Percentiles rank a stretch among this genome's conserved stretches.
phyloP scores from a whole-genome alignment of 2,888 invertebrate genomes.

The Xestia xanthographa region DNA sequence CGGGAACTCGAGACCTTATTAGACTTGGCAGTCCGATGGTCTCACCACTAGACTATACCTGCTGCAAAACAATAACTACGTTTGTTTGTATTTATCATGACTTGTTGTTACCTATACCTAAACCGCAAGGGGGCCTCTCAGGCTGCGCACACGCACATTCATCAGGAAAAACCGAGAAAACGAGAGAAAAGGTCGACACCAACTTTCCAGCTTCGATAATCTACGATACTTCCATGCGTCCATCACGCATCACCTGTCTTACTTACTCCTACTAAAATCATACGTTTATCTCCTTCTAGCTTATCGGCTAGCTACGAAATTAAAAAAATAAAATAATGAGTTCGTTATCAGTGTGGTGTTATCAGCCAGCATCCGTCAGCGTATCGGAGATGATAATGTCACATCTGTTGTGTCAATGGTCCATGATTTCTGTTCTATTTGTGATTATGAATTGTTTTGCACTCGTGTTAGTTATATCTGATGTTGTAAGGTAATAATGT shows the following conservation, averaged over 20 bases:
- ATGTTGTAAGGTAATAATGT: conserved; percentile 38
- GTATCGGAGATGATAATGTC: conserved; percentile 79
- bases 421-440: conserved; percentile 75
- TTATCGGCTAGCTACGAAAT: conserved; percentile 81
- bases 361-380: conserved; percentile 84
- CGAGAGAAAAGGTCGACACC: conserved; percentile 60
- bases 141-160: not conserved
- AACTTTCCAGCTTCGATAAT: conserved; percentile 70
- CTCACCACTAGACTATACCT: no score
- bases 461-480: conserved; percentile 35
- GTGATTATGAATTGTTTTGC: conserved; percentile 64
- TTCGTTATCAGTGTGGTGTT: conserved; percentile 74
- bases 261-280: conserved; percentile 72
- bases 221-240: conserved; percentile 79
- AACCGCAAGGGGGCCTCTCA: conserved; percentile 24
- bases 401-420: conserved; percentile 83
- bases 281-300: conserved; percentile 71
- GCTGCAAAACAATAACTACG: not conserved
- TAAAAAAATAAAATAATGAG: conserved; percentile 85
- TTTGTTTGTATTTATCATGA: not conserved
- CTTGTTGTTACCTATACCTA: not conserved
- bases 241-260: conserved; percentile 81
- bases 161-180: conserved; percentile 49
- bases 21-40: no score
- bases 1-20: no score